Percentiles rank a stretch among this genome's conserved stretches.
Evolutionary conservation across 1,140 invertebrate species (phyloP).

Genomic region (Drosophila suzukii): DNA sequence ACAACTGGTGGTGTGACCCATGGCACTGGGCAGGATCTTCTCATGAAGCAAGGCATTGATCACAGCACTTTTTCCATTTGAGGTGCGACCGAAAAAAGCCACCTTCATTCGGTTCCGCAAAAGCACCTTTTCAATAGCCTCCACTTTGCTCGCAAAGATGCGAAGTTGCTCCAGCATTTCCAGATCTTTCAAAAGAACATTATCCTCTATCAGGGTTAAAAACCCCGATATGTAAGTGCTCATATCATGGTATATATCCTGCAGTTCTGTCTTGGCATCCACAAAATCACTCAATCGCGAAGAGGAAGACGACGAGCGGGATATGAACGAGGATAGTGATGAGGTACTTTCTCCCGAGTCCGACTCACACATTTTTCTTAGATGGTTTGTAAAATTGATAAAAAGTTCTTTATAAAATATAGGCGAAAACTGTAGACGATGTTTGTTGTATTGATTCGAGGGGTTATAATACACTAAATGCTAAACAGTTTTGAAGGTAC

Average conservation of each 20-base stretch:
- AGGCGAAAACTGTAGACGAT: background rate
- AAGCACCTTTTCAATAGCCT: slow-evolving; percentile 97
- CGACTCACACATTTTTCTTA: slow-evolving; percentile 19
- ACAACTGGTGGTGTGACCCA: slow-evolving; percentile 99
- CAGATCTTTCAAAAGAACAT: slow-evolving; percentile 50
- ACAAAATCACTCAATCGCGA: slow-evolving; percentile 86
- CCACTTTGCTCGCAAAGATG: slow-evolving; percentile 92
- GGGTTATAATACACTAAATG: background rate
- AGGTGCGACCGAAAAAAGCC: slow-evolving; percentile 97
- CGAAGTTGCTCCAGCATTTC: slow-evolving; percentile 85
- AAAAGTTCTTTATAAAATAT: slow-evolving; percentile 23
- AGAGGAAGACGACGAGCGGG: slow-evolving; percentile 13
- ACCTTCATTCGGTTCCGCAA: slow-evolving; percentile 99
- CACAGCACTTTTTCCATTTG: slow-evolving; percentile 99
- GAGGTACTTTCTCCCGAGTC: slow-evolving; percentile 39
- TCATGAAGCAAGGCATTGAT: slow-evolving; percentile 99
- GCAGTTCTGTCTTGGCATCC: slow-evolving; percentile 85
- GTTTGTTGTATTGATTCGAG: slow-evolving; percentile 1
- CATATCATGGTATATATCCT: slow-evolving; percentile 66
- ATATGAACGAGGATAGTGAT: slow-evolving; percentile 1
- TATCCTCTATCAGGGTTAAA: slow-evolving; percentile 1
- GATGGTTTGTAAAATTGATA: background rate
- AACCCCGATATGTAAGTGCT: slow-evolving; percentile 15
- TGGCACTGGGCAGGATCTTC: slow-evolving; percentile 98
- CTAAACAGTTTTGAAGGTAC: background rate